These are phyloP conservation scores for Dromiciops gliroides DNA, from an alignment of 2,113 vertebrate species.

Conservation along the genomic window DNA sequence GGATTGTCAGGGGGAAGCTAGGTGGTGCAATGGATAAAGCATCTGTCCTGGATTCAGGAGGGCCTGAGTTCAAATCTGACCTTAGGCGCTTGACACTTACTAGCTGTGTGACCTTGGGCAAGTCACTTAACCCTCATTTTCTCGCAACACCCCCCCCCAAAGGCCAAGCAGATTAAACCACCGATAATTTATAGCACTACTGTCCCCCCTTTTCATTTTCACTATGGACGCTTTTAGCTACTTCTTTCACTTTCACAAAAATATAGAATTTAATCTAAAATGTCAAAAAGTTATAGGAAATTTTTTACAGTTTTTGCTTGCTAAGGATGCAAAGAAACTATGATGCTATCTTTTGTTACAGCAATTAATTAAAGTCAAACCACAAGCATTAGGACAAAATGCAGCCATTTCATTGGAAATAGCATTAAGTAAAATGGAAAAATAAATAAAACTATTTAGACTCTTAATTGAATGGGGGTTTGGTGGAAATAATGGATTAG, in stretches of 20 bases:
- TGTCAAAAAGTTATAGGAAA: neutral
- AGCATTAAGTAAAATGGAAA: constrained; percentile 31
- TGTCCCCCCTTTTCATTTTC: neutral
- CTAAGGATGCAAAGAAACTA: neutral
- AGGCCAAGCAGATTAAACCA: too few relatives aligned
- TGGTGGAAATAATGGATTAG: constrained; percentile 30
- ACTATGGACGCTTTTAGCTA: neutral
- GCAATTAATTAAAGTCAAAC: neutral
- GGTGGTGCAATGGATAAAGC: too few relatives aligned
- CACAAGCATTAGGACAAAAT: neutral
- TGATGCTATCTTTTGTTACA: constrained; percentile 11
- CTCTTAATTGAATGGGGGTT: constrained; percentile 31
- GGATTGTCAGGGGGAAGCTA: neutral
- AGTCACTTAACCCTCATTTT: too few relatives aligned
- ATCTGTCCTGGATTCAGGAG: too few relatives aligned
- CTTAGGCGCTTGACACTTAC: too few relatives aligned
- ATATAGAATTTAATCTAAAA: constrained; percentile 35
- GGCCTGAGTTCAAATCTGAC: too few relatives aligned
- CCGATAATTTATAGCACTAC: neutral
- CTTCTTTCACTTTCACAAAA: neutral
- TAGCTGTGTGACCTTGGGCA: too few relatives aligned
- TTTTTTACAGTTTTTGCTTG: neutral
- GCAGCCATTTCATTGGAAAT: constrained; percentile 20
- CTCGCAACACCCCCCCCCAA: too few relatives aligned
- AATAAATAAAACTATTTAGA: constrained; percentile 40